Base-by-base conservation (phyloP, 1,140 invertebrate genomes). In the Aphidius gifuensis region DNA sequence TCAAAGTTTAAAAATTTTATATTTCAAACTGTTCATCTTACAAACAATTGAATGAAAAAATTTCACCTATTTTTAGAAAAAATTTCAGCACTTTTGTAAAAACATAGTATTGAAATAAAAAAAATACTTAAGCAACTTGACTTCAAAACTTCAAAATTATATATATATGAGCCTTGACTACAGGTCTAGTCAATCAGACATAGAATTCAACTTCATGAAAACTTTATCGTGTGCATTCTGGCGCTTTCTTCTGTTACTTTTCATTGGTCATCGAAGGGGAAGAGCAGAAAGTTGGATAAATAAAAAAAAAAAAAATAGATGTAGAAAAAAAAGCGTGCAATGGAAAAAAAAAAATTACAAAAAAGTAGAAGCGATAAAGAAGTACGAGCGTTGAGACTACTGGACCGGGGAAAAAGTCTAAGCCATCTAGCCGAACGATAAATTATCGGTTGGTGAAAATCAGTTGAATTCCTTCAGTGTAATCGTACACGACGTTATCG, bases 141-240 rank as follows among this genome's bases (percentile, higher is more conserved):
- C 2, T 32, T 4, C 4, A 1, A 32, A 32, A 32, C 23, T 32
- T 32, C 23, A 32, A 32, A 16, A 16, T 16, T 32, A 32, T 32
- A 32, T 32, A 32, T 32, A 3, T 32, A 32, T 4, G 23, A 3
- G 23, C 0, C 23, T 32, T 32, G 4, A 32, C 23, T 32, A 32
- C 23, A 32, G 4, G 23, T 32, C 4, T 61, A 43, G 59, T 43
- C 59, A 61, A 61, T 61, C 50, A 45, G 59, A 61, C 51, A 54
- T 54, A 43, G 50, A 54, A 61, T 61, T 61, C 59, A 45, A 61
- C 59, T 54, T 61, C 53, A 61, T 61, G 50, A 42, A 44, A 61
- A 61, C 44, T 61, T 61, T 61, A 61, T 61, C 53, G 59, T 54
- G 59, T 43, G 50, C 59, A 61, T 49, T 54, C 53, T 55, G 39